Evolutionary conservation across 2,888 invertebrate species (phyloP).

Genomic region (Brachypalpus laphriformis): DNA sequence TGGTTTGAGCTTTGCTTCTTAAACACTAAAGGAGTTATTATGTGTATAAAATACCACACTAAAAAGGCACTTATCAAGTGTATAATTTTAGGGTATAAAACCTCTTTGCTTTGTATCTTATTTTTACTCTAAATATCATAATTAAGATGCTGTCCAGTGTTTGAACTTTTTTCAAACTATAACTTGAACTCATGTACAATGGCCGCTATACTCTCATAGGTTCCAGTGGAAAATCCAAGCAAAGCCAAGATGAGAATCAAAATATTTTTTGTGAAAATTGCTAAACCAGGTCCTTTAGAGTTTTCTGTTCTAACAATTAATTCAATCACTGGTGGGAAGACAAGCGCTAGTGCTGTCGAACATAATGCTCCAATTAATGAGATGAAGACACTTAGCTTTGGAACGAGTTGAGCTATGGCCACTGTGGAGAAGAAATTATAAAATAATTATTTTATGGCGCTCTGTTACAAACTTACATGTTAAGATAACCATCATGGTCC

Average conservation of each 20-base stretch:
- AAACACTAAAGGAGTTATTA: slow-evolving; percentile 12
- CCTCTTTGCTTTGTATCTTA: slow-evolving; percentile 39
- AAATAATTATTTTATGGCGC: neutral
- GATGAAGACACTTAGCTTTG: slow-evolving; percentile 93
- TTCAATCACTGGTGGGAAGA: slow-evolving; percentile 95
- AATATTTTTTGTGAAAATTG: slow-evolving; percentile 85
- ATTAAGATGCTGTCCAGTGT: slow-evolving; percentile 25
- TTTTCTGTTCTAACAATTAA: slow-evolving; percentile 88
- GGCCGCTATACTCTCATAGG: slow-evolving; percentile 88
- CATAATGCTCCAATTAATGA: slow-evolving; percentile 96
- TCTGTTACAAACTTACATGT: slow-evolving; percentile 88
- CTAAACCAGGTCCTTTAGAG: slow-evolving; percentile 83
- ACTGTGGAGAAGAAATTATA: slow-evolving; percentile 84
- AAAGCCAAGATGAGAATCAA: slow-evolving; percentile 87
- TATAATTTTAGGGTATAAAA: slow-evolving; percentile 34
- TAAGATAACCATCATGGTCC: slow-evolving; percentile 88
- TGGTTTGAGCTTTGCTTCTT: too few relatives aligned
- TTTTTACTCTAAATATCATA: slow-evolving; percentile 4
- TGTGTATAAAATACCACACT: slow-evolving; percentile 47
- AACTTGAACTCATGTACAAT: slow-evolving; percentile 80
- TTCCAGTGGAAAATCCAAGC: slow-evolving; percentile 89
- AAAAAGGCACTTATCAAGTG: slow-evolving; percentile 47
- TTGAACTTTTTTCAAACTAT: slow-evolving; percentile 5
- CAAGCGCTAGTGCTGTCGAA: slow-evolving; percentile 92
- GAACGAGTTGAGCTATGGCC: slow-evolving; percentile 92